Percentiles rank a stretch among this genome's conserved stretches.
Evolutionary conservation across 2,888 invertebrate genomes (phyloP).

Genomic region (Ischnus inquisitorius): DNA sequence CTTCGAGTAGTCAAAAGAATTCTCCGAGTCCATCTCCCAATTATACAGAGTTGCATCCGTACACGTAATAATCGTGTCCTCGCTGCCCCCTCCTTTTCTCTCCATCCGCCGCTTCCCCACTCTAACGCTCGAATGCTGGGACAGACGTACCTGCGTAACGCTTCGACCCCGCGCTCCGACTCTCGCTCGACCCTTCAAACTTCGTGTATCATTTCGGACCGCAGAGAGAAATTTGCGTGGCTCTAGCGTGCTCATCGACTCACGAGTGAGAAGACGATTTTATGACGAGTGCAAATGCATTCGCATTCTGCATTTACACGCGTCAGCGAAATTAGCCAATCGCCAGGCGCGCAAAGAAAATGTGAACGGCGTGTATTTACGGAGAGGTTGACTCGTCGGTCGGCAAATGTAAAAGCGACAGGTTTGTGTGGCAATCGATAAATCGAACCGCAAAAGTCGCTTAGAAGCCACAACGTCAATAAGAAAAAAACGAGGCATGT

Average conservation of each 20-base stretch:
- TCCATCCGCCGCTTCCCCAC: conserved; percentile 4
- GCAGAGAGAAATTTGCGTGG: not conserved
- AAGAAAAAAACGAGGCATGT: conserved; percentile 23
- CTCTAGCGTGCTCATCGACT: not conserved
- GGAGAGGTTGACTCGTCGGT: conserved; percentile 19
- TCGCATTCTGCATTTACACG: conserved; percentile 22
- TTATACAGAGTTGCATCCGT: conserved; percentile 79
- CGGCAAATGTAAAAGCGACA: conserved; percentile 43
- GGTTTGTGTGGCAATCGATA: conserved; percentile 27
- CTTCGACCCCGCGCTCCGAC: conserved; percentile 23
- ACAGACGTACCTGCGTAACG: conserved; percentile 41
- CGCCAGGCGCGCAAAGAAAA: conserved; percentile 25
- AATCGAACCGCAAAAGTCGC: conserved; percentile 25
- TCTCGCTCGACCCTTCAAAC: not conserved
- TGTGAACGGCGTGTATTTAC: not conserved
- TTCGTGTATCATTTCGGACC: not conserved
- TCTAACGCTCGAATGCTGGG: conserved; percentile 27
- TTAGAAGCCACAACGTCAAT: not conserved
- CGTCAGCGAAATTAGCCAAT: conserved; percentile 56
- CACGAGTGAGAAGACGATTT: not conserved
- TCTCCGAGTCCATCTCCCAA: conserved; percentile 79
- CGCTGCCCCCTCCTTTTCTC: not conserved
- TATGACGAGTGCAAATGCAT: conserved; percentile 11
- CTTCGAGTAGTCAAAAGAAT: conserved; percentile 84
- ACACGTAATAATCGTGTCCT: conserved; percentile 77